These are phyloP conservation scores for Diarsia rubi DNA, from an alignment of 2,888 invertebrate species.

Conservation along the genomic window DNA sequence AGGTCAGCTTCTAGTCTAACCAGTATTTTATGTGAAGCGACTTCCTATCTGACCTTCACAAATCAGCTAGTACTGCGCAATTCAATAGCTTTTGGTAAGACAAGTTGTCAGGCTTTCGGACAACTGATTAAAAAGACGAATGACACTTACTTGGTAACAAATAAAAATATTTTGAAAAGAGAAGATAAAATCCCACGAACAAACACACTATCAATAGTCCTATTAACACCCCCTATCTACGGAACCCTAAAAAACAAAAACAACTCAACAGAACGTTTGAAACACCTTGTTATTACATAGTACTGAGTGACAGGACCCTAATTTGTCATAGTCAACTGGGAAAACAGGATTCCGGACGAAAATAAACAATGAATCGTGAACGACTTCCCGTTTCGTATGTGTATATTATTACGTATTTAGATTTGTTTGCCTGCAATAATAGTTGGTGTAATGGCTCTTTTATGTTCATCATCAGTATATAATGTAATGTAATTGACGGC, in stretches of 20 bases:
- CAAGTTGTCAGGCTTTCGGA: no score
- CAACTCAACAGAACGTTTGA: constrained; percentile 1
- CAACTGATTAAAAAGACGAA: no score
- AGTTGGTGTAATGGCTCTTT: neutral
- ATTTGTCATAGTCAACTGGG: constrained; percentile 53
- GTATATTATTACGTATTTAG: neutral
- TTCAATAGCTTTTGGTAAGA: no score
- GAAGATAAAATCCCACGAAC: no score
- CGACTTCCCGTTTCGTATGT: neutral
- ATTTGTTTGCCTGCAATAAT: neutral
- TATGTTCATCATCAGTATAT: no score
- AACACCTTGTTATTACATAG: constrained; percentile 37
- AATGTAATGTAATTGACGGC: no score
- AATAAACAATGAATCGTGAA: constrained; percentile 28
- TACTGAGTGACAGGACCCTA: constrained; percentile 44
- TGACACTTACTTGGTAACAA: no score
- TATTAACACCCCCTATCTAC: constrained; percentile 13
- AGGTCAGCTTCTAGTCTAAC: no score
- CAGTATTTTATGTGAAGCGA: no score
- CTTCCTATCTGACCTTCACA: no score
- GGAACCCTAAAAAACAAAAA: constrained; percentile 40
- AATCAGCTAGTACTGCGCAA: no score
- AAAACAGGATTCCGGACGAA: constrained; percentile 21
- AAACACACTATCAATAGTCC: neutral
- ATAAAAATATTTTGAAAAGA: no score